Percentiles rank a stretch among this genome's conserved stretches.
phyloP scores from a whole-genome alignment of 2,113 vertebrate genomes.

The Isurus oxyrinchus region DNA sequence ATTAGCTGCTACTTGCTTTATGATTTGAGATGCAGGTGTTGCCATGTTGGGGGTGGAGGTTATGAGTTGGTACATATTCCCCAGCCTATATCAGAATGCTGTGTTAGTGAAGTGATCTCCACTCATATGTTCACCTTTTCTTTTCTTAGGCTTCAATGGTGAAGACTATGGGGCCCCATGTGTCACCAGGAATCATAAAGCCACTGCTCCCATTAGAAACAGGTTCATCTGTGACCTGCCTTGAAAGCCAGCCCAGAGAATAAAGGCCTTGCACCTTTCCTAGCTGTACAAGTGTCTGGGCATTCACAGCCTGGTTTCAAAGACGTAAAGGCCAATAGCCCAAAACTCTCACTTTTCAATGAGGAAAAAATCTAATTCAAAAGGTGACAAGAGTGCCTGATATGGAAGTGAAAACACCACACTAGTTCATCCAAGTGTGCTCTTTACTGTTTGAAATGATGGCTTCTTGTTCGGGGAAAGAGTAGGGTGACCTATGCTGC shows the following conservation, averaged over 20 bases:
- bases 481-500: neutral
- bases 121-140: neutral
- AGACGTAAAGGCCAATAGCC: neutral
- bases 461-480: neutral
- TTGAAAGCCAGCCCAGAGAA: neutral
- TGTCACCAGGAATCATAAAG: neutral
- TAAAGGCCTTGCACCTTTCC: neutral
- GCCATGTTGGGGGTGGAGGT: neutral
- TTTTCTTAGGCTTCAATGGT: neutral
- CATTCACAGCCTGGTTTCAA: neutral
- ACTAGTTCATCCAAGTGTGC: neutral
- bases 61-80: neutral
- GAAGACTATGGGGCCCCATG: neutral
- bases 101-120: neutral
- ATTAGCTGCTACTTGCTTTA: neutral
- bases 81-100: neutral
- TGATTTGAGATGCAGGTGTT: neutral
- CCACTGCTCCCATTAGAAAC: neutral
- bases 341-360: neutral
- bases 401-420: neutral
- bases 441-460: neutral
- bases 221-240: neutral
- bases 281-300: neutral
- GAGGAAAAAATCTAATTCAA: neutral
- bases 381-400: neutral